phyloP scores from a whole-genome alignment of 2,797 vertebrate genomes.

The Mus caroli region DNA sequence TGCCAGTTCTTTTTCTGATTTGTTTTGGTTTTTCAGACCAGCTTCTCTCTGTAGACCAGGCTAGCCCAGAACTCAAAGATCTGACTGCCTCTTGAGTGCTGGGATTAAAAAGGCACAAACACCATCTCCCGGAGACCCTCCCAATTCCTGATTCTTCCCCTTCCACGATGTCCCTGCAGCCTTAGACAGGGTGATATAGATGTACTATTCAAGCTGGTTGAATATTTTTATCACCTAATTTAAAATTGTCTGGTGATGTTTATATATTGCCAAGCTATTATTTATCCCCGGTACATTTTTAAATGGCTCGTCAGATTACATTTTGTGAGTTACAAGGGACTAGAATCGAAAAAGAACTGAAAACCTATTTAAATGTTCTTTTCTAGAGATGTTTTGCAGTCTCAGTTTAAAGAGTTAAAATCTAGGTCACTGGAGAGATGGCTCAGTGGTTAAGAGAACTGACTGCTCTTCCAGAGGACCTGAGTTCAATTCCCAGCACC shows the following conservation, averaged over 20 bases:
- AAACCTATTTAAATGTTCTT: background rate
- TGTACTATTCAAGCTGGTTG: background rate
- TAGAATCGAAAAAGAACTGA: background rate
- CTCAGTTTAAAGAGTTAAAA: background rate
- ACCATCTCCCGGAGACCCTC: no score
- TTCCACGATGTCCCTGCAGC: background rate
- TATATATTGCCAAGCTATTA: background rate
- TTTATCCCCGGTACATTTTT: background rate
- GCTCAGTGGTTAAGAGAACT: no score
- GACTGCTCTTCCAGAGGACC: no score
- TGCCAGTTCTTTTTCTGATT: background rate
- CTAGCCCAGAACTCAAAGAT: no score
- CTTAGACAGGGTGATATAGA: background rate
- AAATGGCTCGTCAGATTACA: background rate
- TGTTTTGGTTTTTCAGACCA: no score
- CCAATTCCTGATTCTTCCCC: background rate
- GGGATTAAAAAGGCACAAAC: no score
- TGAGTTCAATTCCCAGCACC: no score
- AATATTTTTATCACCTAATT: background rate
- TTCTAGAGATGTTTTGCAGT: background rate
- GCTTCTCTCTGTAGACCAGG: no score
- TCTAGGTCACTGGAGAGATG: background rate
- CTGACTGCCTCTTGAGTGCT: no score
- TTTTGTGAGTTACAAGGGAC: background rate
- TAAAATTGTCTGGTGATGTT: background rate